Percentiles rank a stretch among this genome's conserved stretches.
Evolutionary conservation across 2,797 vertebrate species (phyloP).

Genomic region (Mycteria americana): DNA sequence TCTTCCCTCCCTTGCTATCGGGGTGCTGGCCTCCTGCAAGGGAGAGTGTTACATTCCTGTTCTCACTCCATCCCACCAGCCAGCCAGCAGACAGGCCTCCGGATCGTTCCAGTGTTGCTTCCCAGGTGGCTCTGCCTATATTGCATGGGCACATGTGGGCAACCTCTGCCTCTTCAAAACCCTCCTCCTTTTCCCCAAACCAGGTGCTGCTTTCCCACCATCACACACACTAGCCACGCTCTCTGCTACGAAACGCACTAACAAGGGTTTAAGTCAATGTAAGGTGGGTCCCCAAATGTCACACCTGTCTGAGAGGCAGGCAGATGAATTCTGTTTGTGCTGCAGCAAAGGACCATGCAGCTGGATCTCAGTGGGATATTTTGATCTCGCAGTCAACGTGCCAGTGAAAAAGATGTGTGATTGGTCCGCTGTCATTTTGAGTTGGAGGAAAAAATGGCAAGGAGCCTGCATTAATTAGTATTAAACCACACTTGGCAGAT

Average conservation of each 20-base stretch:
- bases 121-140: neutral
- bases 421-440: neutral
- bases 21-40: neutral
- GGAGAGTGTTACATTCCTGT: neutral
- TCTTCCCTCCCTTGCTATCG: neutral
- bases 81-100: neutral
- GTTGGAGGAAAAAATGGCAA: neutral
- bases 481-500: neutral
- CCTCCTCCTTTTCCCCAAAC: neutral
- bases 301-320: neutral
- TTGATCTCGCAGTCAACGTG: neutral
- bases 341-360: neutral
- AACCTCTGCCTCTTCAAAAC: neutral
- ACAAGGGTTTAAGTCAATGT: neutral
- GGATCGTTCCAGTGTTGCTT: neutral
- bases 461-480: constrained; percentile 8
- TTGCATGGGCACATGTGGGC: neutral
- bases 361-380: neutral
- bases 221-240: neutral
- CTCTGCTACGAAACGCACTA: neutral
- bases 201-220: neutral
- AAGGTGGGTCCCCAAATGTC: neutral
- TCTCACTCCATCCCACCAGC: neutral
- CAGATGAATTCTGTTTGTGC: neutral
- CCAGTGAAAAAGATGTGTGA: neutral